Evolutionary conservation across 2,888 invertebrate genomes (phyloP), one percentile per base, ranked within the genome.

Genomic region (Pegoplata infirma): DNA sequence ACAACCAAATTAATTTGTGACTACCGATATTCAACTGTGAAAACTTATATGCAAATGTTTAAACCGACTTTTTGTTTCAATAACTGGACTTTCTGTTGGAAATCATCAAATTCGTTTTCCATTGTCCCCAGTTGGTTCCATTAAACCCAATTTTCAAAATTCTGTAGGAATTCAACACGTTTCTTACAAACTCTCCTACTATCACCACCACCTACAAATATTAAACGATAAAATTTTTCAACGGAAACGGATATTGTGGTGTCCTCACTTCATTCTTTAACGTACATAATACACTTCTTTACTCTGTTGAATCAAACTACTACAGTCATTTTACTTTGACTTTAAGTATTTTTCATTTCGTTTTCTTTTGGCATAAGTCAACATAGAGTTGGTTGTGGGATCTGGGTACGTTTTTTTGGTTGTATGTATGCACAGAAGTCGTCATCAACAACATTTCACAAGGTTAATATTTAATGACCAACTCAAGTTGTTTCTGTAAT

Each of bases 401-500:
- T n/a, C n/a, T n/a, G n/a, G n/a, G n/a, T n/a, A n/a, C 10, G 21
- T 47, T 19, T 10, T 49, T 44, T 44, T n/a, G n/a, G 44, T n/a
- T n/a, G n/a, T n/a, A n/a, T 44, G 14, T 16, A 44, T n/a, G 12
- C n/a, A n/a, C 2, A 23, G 14, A n/a, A 58, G 36, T 58, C 72
- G 51, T 56, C 68, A 73, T 64, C 74, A 75, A 69, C 71, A 73
- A 69, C 76, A 71, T 69, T 74, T 79, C 66, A 71, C 75, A 75
- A 67, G 82, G 82, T 85, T 83, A 85, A 86, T 85, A 86, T 85
- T 86, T 85, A 85, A 85, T 86, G 85, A 86, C 86, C 85, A 85
- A 78, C 81, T 79, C 74, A 66, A 79, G 71, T 75, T 79, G 71
- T 79, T 74, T 46, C 75, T 75, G 66, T 75, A 82, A 82, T 81